phyloP scores from a whole-genome alignment of 2,888 invertebrate genomes.

The Pyralis farinalis region DNA sequence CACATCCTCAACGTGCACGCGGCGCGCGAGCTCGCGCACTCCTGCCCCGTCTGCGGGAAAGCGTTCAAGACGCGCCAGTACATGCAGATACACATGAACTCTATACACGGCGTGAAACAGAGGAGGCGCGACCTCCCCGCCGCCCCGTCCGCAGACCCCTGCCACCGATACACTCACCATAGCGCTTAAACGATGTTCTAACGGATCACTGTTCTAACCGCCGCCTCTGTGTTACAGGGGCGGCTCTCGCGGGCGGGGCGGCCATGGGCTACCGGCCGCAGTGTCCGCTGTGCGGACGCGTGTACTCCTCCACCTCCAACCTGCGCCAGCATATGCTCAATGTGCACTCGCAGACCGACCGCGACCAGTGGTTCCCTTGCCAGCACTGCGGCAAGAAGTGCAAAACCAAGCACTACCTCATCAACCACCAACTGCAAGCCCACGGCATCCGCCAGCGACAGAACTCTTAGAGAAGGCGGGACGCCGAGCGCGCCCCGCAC shows the following conservation, averaged over 20 bases:
- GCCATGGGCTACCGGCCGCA: conserved; percentile 82
- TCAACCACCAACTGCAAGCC: conserved; percentile 88
- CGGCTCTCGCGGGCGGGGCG: conserved; percentile 81
- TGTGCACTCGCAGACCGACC: conserved; percentile 86
- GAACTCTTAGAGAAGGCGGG: conserved; percentile 75
- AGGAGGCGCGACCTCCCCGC: conserved; percentile 73
- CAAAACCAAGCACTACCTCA: conserved; percentile 89
- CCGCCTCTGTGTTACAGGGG: conserved; percentile 85
- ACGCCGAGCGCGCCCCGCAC: conserved; percentile 45
- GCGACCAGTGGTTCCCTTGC: conserved; percentile 87
- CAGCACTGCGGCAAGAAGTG: conserved; percentile 87
- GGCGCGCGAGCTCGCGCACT: conserved; percentile 80
- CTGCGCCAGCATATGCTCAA: conserved; percentile 89
- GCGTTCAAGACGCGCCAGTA: conserved; percentile 87
- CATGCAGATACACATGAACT: conserved; percentile 85
- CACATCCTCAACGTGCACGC: conserved; percentile 86
- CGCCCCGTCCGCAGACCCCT: conserved; percentile 48
- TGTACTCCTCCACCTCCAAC: conserved; percentile 87
- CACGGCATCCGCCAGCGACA: conserved; percentile 87
- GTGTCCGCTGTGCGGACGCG: conserved; percentile 86
- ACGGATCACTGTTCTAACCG: conserved; percentile 64
- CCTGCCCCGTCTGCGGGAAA: conserved; percentile 84
- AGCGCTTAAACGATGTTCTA: conserved; percentile 54
- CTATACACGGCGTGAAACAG: conserved; percentile 84
- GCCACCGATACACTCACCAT: conserved; percentile 62